Base-by-base conservation (phyloP, 2,888 invertebrate genomes). In the Agrochola lychnidis region DNA sequence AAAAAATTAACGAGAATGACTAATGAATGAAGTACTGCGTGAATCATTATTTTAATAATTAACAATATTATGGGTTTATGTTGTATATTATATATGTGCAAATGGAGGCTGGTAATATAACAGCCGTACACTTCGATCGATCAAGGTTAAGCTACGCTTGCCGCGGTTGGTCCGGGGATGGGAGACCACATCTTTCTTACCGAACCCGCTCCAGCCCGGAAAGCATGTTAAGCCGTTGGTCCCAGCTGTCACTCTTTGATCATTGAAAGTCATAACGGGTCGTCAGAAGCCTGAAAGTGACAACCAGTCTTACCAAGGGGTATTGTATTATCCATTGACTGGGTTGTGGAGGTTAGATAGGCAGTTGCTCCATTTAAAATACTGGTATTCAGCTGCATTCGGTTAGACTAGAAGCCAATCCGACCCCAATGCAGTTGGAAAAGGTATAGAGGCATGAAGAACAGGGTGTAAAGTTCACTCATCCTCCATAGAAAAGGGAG, bases 21-120 rank as follows among this genome's bases (percentile, higher is more conserved):
- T 73, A 45, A 75, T 51, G 3, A 63, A n/a, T 63, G n/a, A 40
- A 40, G n/a, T 16, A 69, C 22, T 42, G 40, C 0, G 25, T 73
- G 59, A 73, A 40, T 73, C 70, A 73, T 70, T 59, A 59, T 59
- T 73, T 70, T 48, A 36, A 45, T 68, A 30, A 56, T 67, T 42
- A 42, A 53, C 14, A 42, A 30, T 51, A 64, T 22, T 53, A 3
- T 10, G 4, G 5, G 40, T 67, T 57, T 36, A 73, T 9, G 14
- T 36, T 57, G 19, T 16, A 56, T 56, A 1, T 56, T 16, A 56
- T 56, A 1, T 56, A 10, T 56, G 12, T 53, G 22, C 1, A n/a
- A n/a, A 53, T n/a, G 22, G 1, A 3, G 1, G 51, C 51, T 51
- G 51, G 51, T 6, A 51, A 19, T 51, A 51, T 22, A 53, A 22